Evolutionary conservation across 2,113 vertebrate genomes (phyloP).

Genomic region (Heptranchias perlo): DNA sequence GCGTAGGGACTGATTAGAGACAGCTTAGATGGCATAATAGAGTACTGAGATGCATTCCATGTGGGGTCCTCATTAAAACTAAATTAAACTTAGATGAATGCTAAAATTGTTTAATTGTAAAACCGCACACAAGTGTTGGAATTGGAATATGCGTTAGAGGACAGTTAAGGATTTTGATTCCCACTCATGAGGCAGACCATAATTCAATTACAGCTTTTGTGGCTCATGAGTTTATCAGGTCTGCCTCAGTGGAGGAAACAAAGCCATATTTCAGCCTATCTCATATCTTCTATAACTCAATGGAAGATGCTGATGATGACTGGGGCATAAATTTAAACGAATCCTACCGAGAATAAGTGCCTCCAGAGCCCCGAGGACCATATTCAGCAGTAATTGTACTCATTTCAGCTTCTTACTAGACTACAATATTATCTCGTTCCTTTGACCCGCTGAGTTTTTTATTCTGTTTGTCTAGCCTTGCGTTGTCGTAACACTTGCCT

Average conservation of each 20-base stretch:
- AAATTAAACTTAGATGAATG: slow-evolving; percentile 29
- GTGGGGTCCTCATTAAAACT: slow-evolving; percentile 18
- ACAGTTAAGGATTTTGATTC: neutral
- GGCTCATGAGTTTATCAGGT: neutral
- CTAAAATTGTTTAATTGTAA: slow-evolving; percentile 26
- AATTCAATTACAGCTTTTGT: slow-evolving; percentile 23
- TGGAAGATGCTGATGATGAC: neutral
- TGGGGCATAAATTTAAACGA: neutral
- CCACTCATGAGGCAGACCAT: neutral
- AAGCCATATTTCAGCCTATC: neutral
- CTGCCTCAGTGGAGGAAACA: neutral
- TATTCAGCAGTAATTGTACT: neutral
- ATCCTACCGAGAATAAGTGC: neutral
- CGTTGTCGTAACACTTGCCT: neutral
- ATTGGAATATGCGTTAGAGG: neutral
- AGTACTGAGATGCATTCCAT: neutral
- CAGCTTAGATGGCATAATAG: neutral
- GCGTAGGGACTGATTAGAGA: neutral
- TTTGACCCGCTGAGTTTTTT: neutral
- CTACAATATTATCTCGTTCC: neutral
- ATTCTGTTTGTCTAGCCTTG: neutral
- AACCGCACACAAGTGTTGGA: neutral
- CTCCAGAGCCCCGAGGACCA: neutral
- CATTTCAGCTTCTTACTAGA: neutral
- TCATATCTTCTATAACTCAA: neutral